Conservation (phyloP, 2,113 vertebrate genomes). For the Taxidea taxus region DNA sequence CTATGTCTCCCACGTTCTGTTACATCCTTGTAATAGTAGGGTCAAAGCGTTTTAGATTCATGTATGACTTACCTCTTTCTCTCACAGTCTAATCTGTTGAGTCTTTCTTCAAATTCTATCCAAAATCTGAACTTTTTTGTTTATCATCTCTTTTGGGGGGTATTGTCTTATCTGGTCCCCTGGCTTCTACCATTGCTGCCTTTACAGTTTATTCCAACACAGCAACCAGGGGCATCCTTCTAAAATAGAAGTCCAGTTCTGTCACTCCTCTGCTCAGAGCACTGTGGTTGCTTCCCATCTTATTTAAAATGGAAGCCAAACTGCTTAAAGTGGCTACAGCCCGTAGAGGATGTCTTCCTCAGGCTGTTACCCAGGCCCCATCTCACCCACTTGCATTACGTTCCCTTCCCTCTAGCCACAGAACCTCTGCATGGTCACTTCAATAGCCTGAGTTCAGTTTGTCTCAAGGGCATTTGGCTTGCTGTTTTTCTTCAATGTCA, state of each 20-base stretch:
- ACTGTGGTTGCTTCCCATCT: neutral
- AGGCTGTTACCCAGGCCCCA: rapidly evolving
- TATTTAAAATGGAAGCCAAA: neutral
- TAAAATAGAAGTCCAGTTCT: neutral
- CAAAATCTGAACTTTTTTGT: neutral
- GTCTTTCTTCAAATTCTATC: neutral
- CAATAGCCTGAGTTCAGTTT: neutral
- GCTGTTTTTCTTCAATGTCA: neutral
- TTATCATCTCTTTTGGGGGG: neutral
- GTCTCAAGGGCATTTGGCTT: neutral
- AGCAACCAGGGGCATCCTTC: neutral
- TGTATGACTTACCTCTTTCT: neutral
- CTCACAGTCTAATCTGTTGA: neutral
- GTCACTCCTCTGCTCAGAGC: neutral
- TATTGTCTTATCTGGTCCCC: neutral
- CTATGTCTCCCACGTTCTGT: neutral
- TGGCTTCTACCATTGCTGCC: neutral
- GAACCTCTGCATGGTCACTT: neutral
- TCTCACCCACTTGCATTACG: neutral
- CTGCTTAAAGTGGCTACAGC: neutral
- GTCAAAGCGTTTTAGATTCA: neutral
- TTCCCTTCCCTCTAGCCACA: neutral
- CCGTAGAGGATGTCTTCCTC: neutral
- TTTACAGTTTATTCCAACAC: neutral
- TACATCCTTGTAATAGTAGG: neutral